Evolutionary conservation across 2,888 invertebrate genomes (phyloP).

Genomic region (Parnassius apollo): DNA sequence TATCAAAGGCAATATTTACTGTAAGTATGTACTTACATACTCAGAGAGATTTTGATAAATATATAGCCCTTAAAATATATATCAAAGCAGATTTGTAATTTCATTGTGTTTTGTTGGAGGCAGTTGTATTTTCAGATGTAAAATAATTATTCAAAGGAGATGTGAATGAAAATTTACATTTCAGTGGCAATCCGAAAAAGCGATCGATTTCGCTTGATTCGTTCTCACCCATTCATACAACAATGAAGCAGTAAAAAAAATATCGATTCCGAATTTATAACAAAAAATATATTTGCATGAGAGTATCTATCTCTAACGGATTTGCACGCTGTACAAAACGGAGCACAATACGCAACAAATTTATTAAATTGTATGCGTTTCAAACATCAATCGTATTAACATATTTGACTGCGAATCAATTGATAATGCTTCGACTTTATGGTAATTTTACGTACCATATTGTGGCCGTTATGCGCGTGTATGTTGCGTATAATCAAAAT

Average conservation of each 20-base stretch:
- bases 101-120: neutral
- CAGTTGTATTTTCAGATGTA: conserved; percentile 10
- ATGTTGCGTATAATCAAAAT: neutral
- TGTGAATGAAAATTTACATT: conserved; percentile 38
- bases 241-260: conserved; percentile 45
- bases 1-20: no score
- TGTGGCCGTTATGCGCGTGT: conserved; percentile 17
- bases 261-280: conserved; percentile 51
- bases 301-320: conserved; percentile 65
- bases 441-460: conserved; percentile 28
- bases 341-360: conserved; percentile 68
- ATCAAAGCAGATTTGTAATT: no score
- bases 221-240: conserved; percentile 54
- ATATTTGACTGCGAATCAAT: conserved; percentile 41
- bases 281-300: conserved; percentile 57
- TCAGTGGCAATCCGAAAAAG: conserved; percentile 32
- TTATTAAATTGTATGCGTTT: conserved; percentile 60
- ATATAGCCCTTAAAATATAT: no score
- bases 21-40: no score
- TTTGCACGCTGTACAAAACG: conserved; percentile 59
- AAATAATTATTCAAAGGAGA: conserved; percentile 34
- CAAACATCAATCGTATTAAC: conserved; percentile 63
- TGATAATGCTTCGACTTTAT: conserved; percentile 23
- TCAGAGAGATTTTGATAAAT: no score
- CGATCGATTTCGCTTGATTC: conserved; percentile 42